Evolutionary conservation across 1,140 invertebrate genomes (phyloP).

Genomic region (Forficula auricularia): DNA sequence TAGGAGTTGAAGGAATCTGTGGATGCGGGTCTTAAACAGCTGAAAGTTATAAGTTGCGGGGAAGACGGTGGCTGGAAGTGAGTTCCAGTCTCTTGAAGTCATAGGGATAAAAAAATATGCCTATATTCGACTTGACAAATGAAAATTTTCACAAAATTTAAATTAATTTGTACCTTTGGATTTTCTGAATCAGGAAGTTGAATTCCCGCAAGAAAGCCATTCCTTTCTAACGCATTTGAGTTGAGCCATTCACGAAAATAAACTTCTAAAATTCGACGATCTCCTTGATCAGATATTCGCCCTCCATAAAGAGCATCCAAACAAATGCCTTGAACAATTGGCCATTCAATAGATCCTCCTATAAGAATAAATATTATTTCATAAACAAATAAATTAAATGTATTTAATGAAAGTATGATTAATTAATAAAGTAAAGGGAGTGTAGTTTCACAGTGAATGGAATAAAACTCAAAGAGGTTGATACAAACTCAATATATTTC

Average conservation of each 20-base stretch:
- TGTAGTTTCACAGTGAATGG: no score
- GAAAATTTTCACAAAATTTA: no score
- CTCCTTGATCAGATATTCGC: slow-evolving; percentile 63
- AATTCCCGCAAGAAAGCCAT: slow-evolving; percentile 33
- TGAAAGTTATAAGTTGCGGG: no score
- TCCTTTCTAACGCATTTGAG: slow-evolving; percentile 35
- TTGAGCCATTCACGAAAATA: slow-evolving; percentile 62
- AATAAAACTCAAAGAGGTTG: no score
- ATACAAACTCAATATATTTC: no score
- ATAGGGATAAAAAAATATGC: no score
- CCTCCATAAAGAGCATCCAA: slow-evolving; percentile 77
- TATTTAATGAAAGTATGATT: neutral
- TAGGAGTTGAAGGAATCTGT: no score
- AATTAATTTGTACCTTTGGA: slow-evolving; percentile 30
- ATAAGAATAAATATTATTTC: slow-evolving; percentile 4
- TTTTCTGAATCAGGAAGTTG: slow-evolving; percentile 31
- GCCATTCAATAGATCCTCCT: slow-evolving; percentile 41
- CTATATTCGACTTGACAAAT: no score
- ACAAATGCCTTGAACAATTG: slow-evolving; percentile 59
- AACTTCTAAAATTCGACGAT: slow-evolving; percentile 49
- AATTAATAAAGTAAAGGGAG: no score
- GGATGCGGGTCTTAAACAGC: no score
- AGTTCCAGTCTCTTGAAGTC: no score
- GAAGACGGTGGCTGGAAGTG: no score
- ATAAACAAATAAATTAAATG: slow-evolving; percentile 4